Evolutionary conservation across 2,888 invertebrate genomes (phyloP).

Genomic region (Platycnemis pennipes): DNA sequence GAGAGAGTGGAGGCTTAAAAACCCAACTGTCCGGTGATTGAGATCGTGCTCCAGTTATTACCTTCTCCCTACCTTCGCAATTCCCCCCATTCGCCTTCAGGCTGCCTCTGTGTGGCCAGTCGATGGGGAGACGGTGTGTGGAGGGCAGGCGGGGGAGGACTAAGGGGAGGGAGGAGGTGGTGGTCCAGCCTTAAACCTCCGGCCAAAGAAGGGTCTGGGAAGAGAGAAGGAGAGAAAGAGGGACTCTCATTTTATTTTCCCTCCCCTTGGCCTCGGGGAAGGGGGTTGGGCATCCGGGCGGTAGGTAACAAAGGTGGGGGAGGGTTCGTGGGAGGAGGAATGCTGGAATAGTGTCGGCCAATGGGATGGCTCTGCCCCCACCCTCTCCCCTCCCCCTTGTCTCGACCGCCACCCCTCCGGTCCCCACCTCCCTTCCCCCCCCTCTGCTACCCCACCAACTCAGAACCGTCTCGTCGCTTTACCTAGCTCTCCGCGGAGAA

Average conservation of each 20-base stretch:
- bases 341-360: conserved; percentile 46
- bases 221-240: neutral
- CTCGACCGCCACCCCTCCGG: neutral
- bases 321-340: conserved; percentile 1
- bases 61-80: neutral
- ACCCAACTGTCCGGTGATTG: conserved; percentile 51
- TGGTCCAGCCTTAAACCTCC: conserved; percentile 14
- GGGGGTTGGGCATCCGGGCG: conserved; percentile 1
- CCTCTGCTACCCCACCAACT: neutral
- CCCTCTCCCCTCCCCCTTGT: neutral
- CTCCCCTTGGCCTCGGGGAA: neutral
- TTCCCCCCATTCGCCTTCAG: neutral
- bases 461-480: neutral
- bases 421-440: neutral
- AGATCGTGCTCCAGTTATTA: conserved; percentile 65
- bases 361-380: conserved; percentile 45
- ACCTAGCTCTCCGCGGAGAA: conserved; percentile 35
- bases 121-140: neutral
- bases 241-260: conserved; percentile 8
- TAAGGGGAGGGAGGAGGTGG: neutral
- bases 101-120: conserved; percentile 42
- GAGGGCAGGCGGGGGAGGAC: neutral
- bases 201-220: conserved; percentile 31
- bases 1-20: neutral
- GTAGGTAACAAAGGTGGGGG: conserved; percentile 54